These are phyloP conservation scores for Pygmarrhopalites habei DNA, from an alignment of 1,140 invertebrate species.

Conservation along the genomic window DNA sequence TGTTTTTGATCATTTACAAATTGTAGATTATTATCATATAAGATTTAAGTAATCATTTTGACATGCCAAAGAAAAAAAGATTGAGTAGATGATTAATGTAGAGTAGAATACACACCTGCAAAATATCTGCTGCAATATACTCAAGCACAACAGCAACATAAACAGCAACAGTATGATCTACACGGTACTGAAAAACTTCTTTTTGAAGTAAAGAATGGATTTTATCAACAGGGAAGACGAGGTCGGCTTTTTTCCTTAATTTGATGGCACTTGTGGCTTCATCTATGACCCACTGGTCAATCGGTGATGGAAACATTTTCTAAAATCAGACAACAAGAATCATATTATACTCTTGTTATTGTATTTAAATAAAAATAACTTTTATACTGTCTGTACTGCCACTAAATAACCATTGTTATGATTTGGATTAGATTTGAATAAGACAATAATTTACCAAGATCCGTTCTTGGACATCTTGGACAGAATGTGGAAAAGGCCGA, in stretches of 20 bases:
- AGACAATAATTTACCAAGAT: too few species aligned
- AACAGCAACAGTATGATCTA: constrained; percentile 80
- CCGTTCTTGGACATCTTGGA: constrained; percentile 81
- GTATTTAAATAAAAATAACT: too few species aligned
- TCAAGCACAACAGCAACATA: constrained; percentile 90
- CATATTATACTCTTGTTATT: too few species aligned
- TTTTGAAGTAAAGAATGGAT: constrained; percentile 84
- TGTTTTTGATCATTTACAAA: constrained; percentile 29
- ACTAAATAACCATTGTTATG: too few species aligned
- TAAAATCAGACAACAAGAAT: too few species aligned
- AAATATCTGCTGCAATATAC: constrained; percentile 90
- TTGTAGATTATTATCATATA: too few species aligned
- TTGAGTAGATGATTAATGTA: too few species aligned
- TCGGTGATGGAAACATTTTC: constrained; percentile 83
- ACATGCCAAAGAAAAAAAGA: too few species aligned
- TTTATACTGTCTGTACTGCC: too few species aligned
- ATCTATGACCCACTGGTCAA: constrained; percentile 83
- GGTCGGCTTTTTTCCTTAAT: constrained; percentile 66
- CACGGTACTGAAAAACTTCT: constrained; percentile 88
- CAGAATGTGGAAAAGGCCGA: constrained; percentile 58
- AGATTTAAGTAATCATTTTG: too few species aligned
- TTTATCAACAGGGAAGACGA: constrained; percentile 80
- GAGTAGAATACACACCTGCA: constrained; percentile 67
- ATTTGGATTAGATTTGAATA: too few species aligned
- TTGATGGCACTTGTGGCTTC: constrained; percentile 79